Evolutionary conservation across 2,113 vertebrate genomes (phyloP).

Genomic region (Pygoscelis adeliae): DNA sequence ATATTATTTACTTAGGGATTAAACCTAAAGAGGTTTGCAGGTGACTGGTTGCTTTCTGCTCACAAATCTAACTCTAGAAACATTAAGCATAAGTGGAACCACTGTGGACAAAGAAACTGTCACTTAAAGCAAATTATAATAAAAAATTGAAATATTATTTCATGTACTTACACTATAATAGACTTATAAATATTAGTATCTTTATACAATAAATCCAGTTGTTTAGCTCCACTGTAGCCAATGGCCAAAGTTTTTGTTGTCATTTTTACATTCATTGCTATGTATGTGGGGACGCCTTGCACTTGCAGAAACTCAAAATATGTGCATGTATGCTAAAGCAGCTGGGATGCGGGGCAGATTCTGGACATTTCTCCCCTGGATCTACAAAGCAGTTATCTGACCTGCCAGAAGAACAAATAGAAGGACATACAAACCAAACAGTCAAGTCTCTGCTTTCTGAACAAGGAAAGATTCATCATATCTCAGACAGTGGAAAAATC

Average conservation of each 20-base stretch:
- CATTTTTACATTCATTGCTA: not conserved
- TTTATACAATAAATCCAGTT: not conserved
- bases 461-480: not conserved
- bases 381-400: not conserved
- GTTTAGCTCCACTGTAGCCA: not conserved
- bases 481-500: not conserved
- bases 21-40: not conserved
- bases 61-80: not conserved
- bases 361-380: not conserved
- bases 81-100: not conserved
- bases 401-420: not conserved
- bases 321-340: not conserved
- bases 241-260: not conserved
- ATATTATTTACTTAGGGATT: not conserved
- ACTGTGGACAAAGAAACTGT: not conserved
- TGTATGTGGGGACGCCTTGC: not conserved
- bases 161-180: not conserved
- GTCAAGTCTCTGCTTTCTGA: not conserved
- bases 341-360: not conserved
- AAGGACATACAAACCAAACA: not conserved
- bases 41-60: not conserved
- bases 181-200: not conserved
- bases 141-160: not conserved
- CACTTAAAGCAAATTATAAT: not conserved
- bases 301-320: not conserved